Base-by-base conservation (phyloP, 2,797 vertebrate genomes). In the Alcedo quadribrachys region DNA sequence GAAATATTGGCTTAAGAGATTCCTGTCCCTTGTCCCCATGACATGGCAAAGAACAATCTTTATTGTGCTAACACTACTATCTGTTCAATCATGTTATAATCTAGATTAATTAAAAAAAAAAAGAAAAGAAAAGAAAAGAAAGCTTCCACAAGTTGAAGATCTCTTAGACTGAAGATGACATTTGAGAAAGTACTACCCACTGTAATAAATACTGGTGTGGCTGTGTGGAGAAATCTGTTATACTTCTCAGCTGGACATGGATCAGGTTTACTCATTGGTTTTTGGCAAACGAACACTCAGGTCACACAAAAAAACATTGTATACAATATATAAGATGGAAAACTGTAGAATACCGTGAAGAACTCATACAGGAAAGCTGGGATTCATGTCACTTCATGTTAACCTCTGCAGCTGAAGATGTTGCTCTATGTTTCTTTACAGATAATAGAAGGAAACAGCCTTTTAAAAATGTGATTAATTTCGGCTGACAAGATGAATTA, bases 401-500 rank as follows among this genome's bases (percentile, higher is more conserved):
- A 77, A 45, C 14, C 12, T 81, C 83, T 32, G 32, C 54, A 70
- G 55, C 30, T n/a, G 18, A 86, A 37, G 55, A 37, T 20, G 17
- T 42, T 80, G 30, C 5, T 30, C 11, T 74, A 4, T 14, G 9
- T 32, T 83, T 32, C 42, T 87, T 82, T 78, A 50, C n/a, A 68
- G 61, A 77, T 43, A 77, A 65, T 50, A 30, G 45, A 6, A 18
- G 86, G 45, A 70, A 90, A 53, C 12, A 82, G 48, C 25, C 32
- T 73, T 88, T 87, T 11, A 46, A 70, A 92, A 82, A 32, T 9
- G 12, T 87, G 57, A 82, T 89, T 77, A 28, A 48, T 89, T 93
- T 92, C 53, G 57, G 65, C 46, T 35, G 5, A 18, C 48, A 50
- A 81, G 28, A 35, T 27, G 18, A 77, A 85, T 10, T 40, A 18